Evolutionary conservation across 1,140 invertebrate genomes (phyloP).

Genomic region (Ostrea denselamellosa): DNA sequence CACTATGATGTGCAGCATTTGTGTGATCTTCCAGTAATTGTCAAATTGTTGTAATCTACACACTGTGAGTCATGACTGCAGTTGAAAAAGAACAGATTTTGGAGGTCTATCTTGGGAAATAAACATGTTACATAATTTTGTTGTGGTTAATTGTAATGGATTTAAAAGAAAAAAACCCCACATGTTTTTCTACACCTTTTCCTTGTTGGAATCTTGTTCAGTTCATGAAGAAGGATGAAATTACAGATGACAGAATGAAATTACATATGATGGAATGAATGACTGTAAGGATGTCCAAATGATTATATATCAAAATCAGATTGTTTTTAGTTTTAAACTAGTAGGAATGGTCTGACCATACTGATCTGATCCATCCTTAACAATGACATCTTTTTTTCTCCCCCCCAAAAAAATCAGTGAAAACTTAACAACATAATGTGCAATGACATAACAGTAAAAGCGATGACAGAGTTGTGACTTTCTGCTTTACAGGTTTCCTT

Average conservation of each 20-base stretch:
- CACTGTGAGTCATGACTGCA: background rate
- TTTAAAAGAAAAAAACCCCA: background rate
- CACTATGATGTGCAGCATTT: no score
- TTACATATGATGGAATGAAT: background rate
- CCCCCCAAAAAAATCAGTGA: background rate
- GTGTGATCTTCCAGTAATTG: no score
- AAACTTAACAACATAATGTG: slow-evolving; percentile 25
- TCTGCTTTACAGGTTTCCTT: background rate
- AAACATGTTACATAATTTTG: slow-evolving; percentile 10
- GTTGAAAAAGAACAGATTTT: background rate
- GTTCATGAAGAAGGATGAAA: background rate
- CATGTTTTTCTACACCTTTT: background rate
- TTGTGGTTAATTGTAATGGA: background rate
- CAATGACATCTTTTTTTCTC: background rate
- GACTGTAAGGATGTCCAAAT: background rate
- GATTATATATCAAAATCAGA: background rate
- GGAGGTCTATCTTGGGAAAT: background rate
- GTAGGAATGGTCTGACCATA: background rate
- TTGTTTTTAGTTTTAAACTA: background rate
- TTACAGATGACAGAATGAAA: background rate
- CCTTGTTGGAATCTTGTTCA: background rate
- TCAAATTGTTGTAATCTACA: background rate
- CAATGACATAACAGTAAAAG: slow-evolving; percentile 29
- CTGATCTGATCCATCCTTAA: background rate
- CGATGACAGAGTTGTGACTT: slow-evolving; percentile 16